Percentiles rank a stretch among this genome's conserved stretches.
phyloP scores from a whole-genome alignment of 2,113 vertebrate species.

The Oncorhynchus clarkii region DNA sequence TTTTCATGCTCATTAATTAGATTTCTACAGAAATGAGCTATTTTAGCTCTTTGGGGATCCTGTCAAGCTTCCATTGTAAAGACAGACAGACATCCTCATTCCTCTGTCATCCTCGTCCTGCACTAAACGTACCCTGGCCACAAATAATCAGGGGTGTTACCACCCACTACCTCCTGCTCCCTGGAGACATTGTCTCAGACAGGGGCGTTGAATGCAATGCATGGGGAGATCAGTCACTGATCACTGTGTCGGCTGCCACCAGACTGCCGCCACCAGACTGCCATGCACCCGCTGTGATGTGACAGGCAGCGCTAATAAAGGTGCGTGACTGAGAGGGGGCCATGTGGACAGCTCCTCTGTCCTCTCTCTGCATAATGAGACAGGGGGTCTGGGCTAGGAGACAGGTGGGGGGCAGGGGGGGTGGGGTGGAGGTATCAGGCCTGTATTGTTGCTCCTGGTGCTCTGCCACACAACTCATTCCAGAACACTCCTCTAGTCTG shows the following conservation, averaged over 20 bases:
- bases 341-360: slow-evolving; percentile 32
- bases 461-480: slow-evolving; percentile 1
- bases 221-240: slow-evolving; percentile 33
- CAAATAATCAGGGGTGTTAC: slow-evolving; percentile 26
- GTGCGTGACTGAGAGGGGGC: slow-evolving; percentile 43
- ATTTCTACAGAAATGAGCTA: background rate
- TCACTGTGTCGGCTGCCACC: slow-evolving; percentile 30
- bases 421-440: slow-evolving; percentile 20
- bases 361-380: slow-evolving; percentile 29
- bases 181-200: background rate
- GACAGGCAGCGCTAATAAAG: slow-evolving; percentile 56
- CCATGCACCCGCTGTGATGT: slow-evolving; percentile 48
- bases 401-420: background rate
- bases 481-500: background rate
- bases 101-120: background rate
- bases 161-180: slow-evolving; percentile 34
- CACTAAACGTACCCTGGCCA: background rate
- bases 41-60: background rate
- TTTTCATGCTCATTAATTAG: background rate
- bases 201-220: background rate
- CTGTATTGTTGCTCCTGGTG: background rate
- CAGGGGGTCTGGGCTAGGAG: background rate
- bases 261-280: slow-evolving; percentile 60
- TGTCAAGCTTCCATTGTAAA: background rate
- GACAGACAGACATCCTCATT: background rate